Conservation (phyloP, 2,888 invertebrate species). For the Heliconius ethilla region DNA sequence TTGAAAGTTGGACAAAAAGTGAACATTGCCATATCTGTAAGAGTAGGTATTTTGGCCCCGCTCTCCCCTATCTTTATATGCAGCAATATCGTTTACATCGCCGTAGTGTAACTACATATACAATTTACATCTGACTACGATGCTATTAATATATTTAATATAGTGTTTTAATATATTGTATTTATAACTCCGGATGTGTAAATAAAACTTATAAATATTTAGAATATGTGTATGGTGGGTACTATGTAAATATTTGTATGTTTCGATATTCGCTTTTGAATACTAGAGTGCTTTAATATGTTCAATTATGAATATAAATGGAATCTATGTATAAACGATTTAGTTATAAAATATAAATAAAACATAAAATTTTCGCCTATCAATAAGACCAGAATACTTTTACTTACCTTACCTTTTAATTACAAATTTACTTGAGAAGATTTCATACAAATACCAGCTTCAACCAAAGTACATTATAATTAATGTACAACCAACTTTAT, state of each 20-base stretch:
- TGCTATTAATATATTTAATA: background rate
- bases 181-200: background rate
- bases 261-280: slow-evolving; percentile 1
- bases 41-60: too few relatives aligned
- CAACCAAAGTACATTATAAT: background rate
- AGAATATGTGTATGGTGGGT: background rate
- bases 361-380: too few relatives aligned
- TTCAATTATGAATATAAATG: background rate
- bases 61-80: too few relatives aligned
- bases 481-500: background rate
- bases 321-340: background rate
- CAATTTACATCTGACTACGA: background rate
- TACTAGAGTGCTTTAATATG: background rate
- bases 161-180: background rate
- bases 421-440: too few relatives aligned
- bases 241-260: background rate
- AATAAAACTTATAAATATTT: background rate
- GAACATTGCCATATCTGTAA: background rate
- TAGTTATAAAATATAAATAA: background rate
- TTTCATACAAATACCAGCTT: too few relatives aligned
- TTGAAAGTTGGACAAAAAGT: background rate
- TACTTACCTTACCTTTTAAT: too few relatives aligned
- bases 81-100: background rate
- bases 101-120: background rate
- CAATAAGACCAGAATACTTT: too few relatives aligned